Evolutionary conservation across 1,140 invertebrate genomes (phyloP).

Genomic region (Heliconius melpomene): DNA sequence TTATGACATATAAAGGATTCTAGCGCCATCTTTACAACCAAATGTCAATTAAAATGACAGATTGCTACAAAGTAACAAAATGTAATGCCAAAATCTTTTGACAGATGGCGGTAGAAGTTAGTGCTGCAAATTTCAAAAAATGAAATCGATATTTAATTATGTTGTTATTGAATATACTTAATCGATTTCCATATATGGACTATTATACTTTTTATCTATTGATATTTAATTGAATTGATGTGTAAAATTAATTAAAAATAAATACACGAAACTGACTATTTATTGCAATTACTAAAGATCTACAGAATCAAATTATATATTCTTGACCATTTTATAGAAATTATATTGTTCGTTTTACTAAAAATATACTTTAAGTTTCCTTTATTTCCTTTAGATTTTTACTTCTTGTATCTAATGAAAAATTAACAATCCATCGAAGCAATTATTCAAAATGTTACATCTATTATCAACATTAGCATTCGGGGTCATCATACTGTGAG

Average conservation of each 20-base stretch:
- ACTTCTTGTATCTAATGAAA: not conserved
- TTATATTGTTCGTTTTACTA: no score
- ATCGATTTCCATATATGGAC: not conserved
- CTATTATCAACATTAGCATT: constrained; percentile 34
- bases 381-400: not conserved
- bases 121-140: not conserved
- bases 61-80: constrained; percentile 3
- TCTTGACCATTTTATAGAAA: no score
- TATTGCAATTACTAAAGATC: not conserved
- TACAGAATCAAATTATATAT: no score
- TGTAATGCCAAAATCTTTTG: not conserved
- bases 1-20: not conserved
- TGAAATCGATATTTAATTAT: not conserved
- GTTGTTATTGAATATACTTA: not conserved
- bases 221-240: not conserved
- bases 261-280: not conserved
- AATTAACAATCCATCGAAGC: not conserved
- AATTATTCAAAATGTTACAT: constrained; percentile 26
- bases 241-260: not conserved
- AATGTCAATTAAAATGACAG: constrained; percentile 7
- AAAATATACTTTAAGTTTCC: not conserved
- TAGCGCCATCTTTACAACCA: constrained; percentile 17
- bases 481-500: constrained; percentile 32
- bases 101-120: not conserved
- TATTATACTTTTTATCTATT: not conserved